Percentiles rank a stretch among this genome's conserved stretches.
Evolutionary conservation across 2,888 invertebrate genomes (phyloP).

Genomic region (Meiosimyza decipiens): DNA sequence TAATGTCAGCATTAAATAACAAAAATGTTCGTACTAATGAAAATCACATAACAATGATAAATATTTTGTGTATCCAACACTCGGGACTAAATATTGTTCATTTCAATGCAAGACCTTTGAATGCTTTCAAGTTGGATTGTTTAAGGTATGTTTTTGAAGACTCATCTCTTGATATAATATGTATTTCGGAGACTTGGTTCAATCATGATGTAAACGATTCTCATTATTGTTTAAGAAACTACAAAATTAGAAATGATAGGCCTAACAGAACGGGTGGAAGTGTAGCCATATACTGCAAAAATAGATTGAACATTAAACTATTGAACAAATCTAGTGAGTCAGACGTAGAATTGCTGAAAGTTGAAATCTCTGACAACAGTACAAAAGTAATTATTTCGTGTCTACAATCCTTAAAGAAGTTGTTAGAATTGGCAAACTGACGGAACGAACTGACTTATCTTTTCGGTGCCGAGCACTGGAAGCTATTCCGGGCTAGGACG

Average conservation of each 20-base stretch:
- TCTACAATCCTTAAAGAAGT: neutral
- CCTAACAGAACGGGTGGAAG: neutral
- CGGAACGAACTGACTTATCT: no score
- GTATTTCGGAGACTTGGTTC: neutral
- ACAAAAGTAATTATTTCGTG: neutral
- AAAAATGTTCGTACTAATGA: neutral
- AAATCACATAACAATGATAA: neutral
- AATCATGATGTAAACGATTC: neutral
- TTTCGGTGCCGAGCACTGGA: no score
- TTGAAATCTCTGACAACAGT: conserved; percentile 21
- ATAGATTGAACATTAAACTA: neutral
- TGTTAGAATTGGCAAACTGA: no score
- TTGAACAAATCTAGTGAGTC: neutral
- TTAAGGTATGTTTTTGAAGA: neutral
- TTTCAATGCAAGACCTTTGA: neutral
- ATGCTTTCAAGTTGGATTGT: neutral
- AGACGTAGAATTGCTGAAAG: neutral
- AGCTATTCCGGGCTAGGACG: no score
- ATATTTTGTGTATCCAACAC: neutral
- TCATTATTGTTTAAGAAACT: neutral
- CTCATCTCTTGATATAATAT: neutral
- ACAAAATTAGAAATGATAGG: neutral
- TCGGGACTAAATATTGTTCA: neutral
- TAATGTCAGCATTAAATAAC: no score
- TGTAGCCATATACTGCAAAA: neutral